phyloP scores from a whole-genome alignment of 2,888 invertebrate genomes.

The Diarsia dahlii region DNA sequence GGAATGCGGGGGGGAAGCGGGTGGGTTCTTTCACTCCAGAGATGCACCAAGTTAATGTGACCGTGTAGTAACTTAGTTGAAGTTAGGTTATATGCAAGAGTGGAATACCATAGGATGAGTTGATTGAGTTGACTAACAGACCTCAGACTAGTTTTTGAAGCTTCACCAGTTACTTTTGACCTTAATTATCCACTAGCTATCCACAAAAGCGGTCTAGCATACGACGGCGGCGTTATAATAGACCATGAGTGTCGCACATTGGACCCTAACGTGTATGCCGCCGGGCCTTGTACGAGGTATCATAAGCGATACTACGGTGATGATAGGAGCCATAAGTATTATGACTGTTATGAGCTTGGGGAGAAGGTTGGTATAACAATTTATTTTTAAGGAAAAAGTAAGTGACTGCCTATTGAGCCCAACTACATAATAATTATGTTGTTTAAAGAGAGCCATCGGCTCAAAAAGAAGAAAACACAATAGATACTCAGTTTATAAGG shows the following conservation, averaged over 20 bases:
- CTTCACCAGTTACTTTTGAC: not conserved
- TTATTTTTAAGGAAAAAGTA: not conserved
- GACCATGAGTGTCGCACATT: conserved; percentile 91
- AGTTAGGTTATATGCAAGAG: not conserved
- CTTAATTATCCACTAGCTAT: conserved; percentile 82
- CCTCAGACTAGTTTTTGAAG: not conserved
- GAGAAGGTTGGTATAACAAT: conserved; percentile 81
- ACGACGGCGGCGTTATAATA: conserved; percentile 92
- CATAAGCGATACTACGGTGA: conserved; percentile 89
- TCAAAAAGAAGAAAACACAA: not conserved
- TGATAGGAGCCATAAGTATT: conserved; percentile 90
- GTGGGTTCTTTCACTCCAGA: too few species aligned
- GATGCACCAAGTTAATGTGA: too few species aligned
- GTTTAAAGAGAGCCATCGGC: not conserved
- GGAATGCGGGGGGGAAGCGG: too few species aligned
- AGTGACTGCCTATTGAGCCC: not conserved
- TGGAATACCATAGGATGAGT: too few species aligned
- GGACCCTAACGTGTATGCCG: conserved; percentile 92
- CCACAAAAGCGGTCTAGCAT: conserved; percentile 89
- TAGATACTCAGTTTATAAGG: not conserved
- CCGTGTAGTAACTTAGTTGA: not conserved
- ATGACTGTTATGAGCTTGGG: conserved; percentile 92
- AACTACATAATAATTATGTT: not conserved
- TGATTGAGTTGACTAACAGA: not conserved
- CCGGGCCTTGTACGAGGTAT: conserved; percentile 92